Evolutionary conservation across 2,113 vertebrate genomes (phyloP), one percentile per base, ranked within the genome.

Genomic region (Seriola quinqueradiata): DNA sequence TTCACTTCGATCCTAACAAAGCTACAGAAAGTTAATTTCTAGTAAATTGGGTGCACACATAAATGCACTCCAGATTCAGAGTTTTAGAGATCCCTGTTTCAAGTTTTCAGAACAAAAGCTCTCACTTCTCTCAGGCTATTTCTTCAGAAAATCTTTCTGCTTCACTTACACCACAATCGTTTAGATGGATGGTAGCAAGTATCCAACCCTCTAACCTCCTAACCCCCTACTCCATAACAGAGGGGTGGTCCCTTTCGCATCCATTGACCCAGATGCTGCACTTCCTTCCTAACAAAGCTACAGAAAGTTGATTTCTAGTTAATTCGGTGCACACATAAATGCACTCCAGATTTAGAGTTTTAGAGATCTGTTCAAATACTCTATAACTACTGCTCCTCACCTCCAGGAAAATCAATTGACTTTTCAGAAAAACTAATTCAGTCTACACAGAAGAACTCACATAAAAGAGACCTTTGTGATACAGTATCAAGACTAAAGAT

Each of bases 181-280:
- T 59, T 36, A 66, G 68, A 82, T 68, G 54, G 63, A 81, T 83
- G 61, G 44, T 66, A 84, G 78, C 60, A 72, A 77, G 57, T 42
- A 81, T 79, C 72, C 85, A 77, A 63, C 23, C 25, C 21, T 70
- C 64, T 67, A 74, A 76, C 63, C 65, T 79, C 58, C 36, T n/a
- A 74, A 70, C 60, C 77, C 57, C 40, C 38, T n/a, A 21, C 34
- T 52, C 55, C 67, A 78, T 77, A 84, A 82, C 67, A 79, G 69
- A 82, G 19, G 66, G 60, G 64, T 60, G 84, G 21, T 82, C 61
- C 59, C 9, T 77, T 76, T 81, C 8, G 50, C 48, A 52, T 84
- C 75, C 52, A 79, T 28, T 84, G 74, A 89, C 78, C 67, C 65
- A 75, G 63, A 91, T 80, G 79, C 86, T 5, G 44, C 25, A 28